Evolutionary conservation across 2,113 vertebrate genomes (phyloP), one percentile per base, ranked within the genome.

Genomic region (Puffinus mauretanicus): DNA sequence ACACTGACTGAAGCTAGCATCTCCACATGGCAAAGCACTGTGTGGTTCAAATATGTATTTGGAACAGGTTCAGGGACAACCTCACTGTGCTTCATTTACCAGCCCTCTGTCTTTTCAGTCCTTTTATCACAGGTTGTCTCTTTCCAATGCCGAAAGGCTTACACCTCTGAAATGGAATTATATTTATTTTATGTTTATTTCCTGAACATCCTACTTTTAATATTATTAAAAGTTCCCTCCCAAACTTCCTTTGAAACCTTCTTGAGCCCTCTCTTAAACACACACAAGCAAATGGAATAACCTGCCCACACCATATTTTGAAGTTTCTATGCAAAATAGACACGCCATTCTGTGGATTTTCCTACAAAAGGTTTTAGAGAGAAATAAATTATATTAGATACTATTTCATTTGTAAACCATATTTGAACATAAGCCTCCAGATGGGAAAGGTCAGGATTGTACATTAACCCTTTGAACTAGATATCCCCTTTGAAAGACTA

Each of bases 401-500:
- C 54, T 82, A 91, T 82, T 95, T 93, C 61, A 82, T 36, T 82
- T 93, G 60, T 90, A 95, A 94, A 80, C 67, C 26, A 7, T 71
- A 97, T 86, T 90, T 76, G 54, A 97, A 90, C 32, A 81, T 80
- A 96, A 94, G 21, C 54, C 46, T 94, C 84, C 93, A 95, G 83
- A 94, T 81, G 38, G 42, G 72, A 93, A 95, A 97, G 88, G 80
- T 93, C 85, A 96, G 51, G 51, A 94, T n/a, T 94, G 13, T 82
- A 94, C 89, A 94, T 90, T 97, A 95, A 94, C 87, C 69, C 80
- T 93, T 94, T 93, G 94, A 96, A 96, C 93, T 67, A 85, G 25
- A 82, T 86, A 91, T 57, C 47, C 52, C 57, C 80, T 97, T 94
- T 94, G 94, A 96, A 95, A 96, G 66, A 89, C 85, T 75, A 86